These are phyloP conservation scores for Alouatta palliata DNA, from an alignment of 2,113 vertebrate species.

Conservation along the genomic window DNA sequence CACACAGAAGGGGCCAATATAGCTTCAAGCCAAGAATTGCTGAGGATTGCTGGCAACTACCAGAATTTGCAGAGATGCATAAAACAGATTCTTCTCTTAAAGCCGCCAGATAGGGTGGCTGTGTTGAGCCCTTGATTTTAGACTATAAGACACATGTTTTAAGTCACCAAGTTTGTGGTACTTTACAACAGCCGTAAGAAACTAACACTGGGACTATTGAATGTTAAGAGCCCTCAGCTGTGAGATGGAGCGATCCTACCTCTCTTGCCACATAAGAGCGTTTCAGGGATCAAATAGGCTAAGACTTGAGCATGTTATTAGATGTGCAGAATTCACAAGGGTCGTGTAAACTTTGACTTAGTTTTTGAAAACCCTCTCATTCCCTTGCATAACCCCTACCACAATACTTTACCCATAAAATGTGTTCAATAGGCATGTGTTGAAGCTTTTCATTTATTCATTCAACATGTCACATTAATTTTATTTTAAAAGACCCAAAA, in stretches of 20 bases:
- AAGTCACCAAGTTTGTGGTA: too few relatives aligned
- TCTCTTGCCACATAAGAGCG: background rate
- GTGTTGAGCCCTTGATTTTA: background rate
- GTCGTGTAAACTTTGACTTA: background rate
- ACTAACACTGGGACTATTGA: rapidly evolving
- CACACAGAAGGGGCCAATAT: rapidly evolving
- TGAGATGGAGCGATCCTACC: rapidly evolving
- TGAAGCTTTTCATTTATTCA: background rate
- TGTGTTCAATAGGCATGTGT: background rate
- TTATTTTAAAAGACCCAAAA: background rate
- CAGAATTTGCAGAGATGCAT: background rate
- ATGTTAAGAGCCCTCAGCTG: background rate
- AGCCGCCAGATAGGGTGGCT: background rate
- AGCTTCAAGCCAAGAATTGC: background rate
- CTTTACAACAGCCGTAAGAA: background rate
- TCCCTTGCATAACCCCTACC: background rate
- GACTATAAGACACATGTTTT: background rate
- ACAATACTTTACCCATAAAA: too few relatives aligned
- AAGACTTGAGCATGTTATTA: background rate
- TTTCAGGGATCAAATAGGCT: background rate
- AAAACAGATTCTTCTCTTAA: background rate
- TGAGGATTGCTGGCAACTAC: rapidly evolving
- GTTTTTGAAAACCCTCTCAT: background rate
- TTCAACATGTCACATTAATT: background rate
- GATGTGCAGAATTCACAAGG: background rate